A percentile compares a stretch with the other conserved stretches of the same genome.
These are phyloP conservation scores for Meganola albula DNA, from an alignment of 2,888 invertebrate species.

Conservation along the genomic window DNA sequence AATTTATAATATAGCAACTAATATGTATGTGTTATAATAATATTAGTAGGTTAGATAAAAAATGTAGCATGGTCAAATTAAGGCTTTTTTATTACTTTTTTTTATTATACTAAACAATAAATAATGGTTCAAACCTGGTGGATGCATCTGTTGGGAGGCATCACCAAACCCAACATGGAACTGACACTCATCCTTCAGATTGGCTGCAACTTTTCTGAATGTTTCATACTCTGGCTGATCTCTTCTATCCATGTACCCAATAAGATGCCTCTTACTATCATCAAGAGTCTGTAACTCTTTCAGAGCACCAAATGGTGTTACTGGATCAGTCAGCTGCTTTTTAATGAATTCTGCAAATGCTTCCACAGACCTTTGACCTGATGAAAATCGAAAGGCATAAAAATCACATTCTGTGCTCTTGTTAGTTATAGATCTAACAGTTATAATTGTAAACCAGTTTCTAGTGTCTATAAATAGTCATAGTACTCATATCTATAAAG, in stretches of 20 bases:
- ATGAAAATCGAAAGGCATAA: background rate
- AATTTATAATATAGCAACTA: too few species aligned
- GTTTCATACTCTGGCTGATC: constrained; percentile 89
- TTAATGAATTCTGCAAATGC: constrained; percentile 93
- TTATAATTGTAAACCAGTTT: too few species aligned
- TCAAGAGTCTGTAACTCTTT: constrained; percentile 86
- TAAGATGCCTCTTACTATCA: constrained; percentile 89
- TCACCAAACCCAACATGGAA: constrained; percentile 96
- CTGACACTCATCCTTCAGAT: constrained; percentile 95
- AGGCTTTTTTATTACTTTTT: too few species aligned
- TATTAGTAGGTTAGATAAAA: too few species aligned
- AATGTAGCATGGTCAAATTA: too few species aligned
- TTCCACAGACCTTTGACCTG: constrained; percentile 88
- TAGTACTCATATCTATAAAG: too few species aligned
- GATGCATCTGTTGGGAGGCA: constrained; percentile 89
- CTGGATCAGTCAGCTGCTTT: constrained; percentile 91
- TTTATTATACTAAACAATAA: too few species aligned
- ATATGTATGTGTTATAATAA: too few species aligned
- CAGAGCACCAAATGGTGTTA: constrained; percentile 85
- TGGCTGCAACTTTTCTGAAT: constrained; percentile 88
- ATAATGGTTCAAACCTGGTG: too few species aligned
- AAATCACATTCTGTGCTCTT: too few species aligned
- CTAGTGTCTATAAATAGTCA: too few species aligned
- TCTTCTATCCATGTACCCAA: constrained; percentile 92
- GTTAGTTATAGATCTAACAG: too few species aligned